These are phyloP conservation scores for Papilio polytes DNA, from an alignment of 1,140 invertebrate genomes.

Conservation along the genomic window DNA sequence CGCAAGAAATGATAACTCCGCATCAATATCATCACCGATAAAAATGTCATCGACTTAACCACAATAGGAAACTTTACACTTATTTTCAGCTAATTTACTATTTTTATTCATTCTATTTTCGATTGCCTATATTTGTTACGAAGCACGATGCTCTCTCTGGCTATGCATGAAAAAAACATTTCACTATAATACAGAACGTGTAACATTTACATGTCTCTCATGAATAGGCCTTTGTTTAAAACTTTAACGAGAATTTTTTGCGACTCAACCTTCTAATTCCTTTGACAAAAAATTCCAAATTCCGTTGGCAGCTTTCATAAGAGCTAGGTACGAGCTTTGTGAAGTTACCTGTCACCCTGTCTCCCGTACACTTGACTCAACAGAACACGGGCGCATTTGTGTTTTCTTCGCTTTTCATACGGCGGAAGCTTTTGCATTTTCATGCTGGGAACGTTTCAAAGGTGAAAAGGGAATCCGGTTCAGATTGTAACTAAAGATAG, in stretches of 20 bases:
- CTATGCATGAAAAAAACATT: not conserved
- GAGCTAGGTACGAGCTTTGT: not conserved
- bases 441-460: slow-evolving; percentile 24
- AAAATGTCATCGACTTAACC: not conserved
- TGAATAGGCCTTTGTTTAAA: not conserved
- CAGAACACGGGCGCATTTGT: not conserved
- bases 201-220: not conserved
- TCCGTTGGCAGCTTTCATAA: slow-evolving; percentile 6
- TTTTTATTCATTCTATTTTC: slow-evolving; percentile 13
- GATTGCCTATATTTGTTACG: not conserved
- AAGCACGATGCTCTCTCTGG: not conserved
- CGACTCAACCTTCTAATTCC: not conserved
- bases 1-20: too few relatives aligned
- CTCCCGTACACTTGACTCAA: not conserved
- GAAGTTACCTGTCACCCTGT: not conserved
- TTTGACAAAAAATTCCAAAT: not conserved
- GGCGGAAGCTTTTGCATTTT: slow-evolving; percentile 21
- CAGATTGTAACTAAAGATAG: slow-evolving; percentile 27
- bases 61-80: not conserved
- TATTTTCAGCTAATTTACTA: not conserved
- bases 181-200: not conserved
- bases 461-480: slow-evolving; percentile 24
- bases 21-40: too few relatives aligned
- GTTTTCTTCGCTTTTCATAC: slow-evolving; percentile 14
- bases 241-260: slow-evolving; percentile 4